Evolutionary conservation across 1,140 invertebrate species (phyloP).

Genomic region (Pseudomyrmex concolor): DNA sequence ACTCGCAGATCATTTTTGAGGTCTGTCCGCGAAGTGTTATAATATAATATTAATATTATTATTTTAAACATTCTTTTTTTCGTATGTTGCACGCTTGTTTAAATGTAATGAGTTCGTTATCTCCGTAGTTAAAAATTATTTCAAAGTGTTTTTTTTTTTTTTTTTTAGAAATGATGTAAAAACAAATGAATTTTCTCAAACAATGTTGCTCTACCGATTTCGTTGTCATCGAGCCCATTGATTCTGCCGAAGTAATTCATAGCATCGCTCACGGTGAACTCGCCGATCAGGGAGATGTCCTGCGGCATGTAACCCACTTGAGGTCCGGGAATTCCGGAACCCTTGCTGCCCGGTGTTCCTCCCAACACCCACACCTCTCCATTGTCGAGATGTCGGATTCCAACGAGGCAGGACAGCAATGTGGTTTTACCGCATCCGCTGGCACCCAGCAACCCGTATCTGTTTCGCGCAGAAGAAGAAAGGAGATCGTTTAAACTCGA

Average conservation of each 20-base stretch:
- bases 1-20: too few species aligned
- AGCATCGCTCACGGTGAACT: slow-evolving; percentile 94
- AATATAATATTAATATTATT: too few species aligned
- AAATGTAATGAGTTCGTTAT: too few species aligned
- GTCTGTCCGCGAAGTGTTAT: too few species aligned
- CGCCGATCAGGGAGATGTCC: slow-evolving; percentile 94
- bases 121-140: too few species aligned
- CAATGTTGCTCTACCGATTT: slow-evolving; percentile 84
- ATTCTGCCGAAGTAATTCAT: slow-evolving; percentile 95
- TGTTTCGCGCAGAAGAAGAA: slow-evolving; percentile 75
- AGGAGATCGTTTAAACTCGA: too few species aligned
- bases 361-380: slow-evolving; percentile 93
- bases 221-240: slow-evolving; percentile 89
- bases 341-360: slow-evolving; percentile 89
- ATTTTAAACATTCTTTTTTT: too few species aligned
- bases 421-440: slow-evolving; percentile 95
- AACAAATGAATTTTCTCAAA: neutral
- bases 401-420: slow-evolving; percentile 93
- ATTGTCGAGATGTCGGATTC: slow-evolving; percentile 89
- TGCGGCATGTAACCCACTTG: slow-evolving; percentile 95
- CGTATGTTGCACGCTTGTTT: too few species aligned
- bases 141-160: too few species aligned
- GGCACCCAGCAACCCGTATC: slow-evolving; percentile 94
- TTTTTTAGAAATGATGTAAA: too few species aligned
- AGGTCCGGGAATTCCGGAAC: slow-evolving; percentile 91